Evolutionary conservation across 2,113 vertebrate genomes (phyloP).

Genomic region (Pyxicephalus adspersus): DNA sequence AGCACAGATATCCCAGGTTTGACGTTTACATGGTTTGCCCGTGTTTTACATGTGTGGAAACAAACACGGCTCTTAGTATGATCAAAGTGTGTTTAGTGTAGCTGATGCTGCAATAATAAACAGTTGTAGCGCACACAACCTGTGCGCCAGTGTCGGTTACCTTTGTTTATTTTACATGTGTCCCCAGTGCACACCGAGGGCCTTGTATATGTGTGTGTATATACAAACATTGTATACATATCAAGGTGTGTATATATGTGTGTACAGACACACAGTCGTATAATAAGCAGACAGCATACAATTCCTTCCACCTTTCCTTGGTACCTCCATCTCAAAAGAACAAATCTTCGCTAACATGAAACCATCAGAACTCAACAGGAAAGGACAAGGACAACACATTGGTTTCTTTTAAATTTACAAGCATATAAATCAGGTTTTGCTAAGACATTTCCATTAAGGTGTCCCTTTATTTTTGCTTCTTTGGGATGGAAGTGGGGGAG

Average conservation of each 20-base stretch:
- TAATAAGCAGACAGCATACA: background rate
- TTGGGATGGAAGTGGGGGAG: no score
- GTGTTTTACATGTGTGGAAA: background rate
- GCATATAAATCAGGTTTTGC: no score
- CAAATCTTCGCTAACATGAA: no score
- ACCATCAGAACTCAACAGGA: no score
- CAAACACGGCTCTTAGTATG: background rate
- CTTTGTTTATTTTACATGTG: slow-evolving; percentile 1
- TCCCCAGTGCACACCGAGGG: background rate
- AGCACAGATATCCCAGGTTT: background rate
- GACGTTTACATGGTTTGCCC: background rate
- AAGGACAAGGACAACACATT: no score
- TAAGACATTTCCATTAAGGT: no score
- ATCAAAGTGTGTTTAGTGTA: background rate
- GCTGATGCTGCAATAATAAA: slow-evolving; percentile 2
- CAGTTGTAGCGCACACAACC: background rate
- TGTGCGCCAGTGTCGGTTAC: background rate
- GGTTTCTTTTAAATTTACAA: no score
- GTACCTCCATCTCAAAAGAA: no score
- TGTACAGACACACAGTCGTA: slow-evolving; percentile 13
- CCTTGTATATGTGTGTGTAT: background rate
- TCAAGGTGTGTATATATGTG: slow-evolving; percentile 20
- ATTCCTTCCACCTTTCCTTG: no score
- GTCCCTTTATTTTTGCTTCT: no score
- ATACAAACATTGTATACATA: background rate